phyloP scores from a whole-genome alignment of 1,140 invertebrate genomes.

The Halesus radiatus region DNA sequence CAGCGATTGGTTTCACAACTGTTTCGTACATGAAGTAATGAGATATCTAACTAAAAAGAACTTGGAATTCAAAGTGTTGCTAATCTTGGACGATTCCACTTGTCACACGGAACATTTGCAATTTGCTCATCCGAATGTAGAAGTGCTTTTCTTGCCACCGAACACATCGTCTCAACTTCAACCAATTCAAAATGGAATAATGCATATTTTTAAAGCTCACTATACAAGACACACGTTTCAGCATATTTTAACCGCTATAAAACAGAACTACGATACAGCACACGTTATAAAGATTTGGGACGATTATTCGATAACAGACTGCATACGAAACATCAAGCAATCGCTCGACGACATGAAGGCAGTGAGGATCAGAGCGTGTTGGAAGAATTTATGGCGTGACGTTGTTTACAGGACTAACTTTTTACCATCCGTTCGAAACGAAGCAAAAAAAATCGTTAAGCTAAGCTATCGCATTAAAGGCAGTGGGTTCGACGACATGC shows the following conservation, averaged over 20 bases:
- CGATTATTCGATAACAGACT: constrained; percentile 14
- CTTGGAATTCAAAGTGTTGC: constrained; percentile 19
- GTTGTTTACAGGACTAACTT: background rate
- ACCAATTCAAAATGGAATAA: constrained; percentile 6
- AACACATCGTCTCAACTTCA: constrained; percentile 2
- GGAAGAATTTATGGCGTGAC: constrained; percentile 25
- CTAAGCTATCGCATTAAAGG: constrained; percentile 10
- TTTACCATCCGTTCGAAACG: constrained; percentile 15
- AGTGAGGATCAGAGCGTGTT: background rate
- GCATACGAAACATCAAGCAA: constrained; percentile 10
- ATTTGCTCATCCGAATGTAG: constrained; percentile 28
- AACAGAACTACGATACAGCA: background rate
- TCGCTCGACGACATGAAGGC: constrained; percentile 22
- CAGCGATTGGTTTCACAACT: constrained; percentile 35
- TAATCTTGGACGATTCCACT: background rate
- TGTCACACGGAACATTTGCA: constrained; percentile 28
- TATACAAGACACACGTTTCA: constrained; percentile 2
- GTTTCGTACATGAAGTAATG: constrained; percentile 18
- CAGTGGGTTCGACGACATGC: constrained; percentile 11
- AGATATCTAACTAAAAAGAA: background rate
- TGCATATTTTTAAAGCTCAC: constrained; percentile 19
- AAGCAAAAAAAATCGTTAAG: constrained; percentile 24
- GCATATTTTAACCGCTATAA: background rate
- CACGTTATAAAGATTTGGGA: constrained; percentile 2
- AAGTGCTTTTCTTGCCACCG: constrained; percentile 21